Evolutionary conservation across 2,888 invertebrate genomes (phyloP), one percentile per base, ranked within the genome.

Genomic region (Gymnosoma rotundatum): DNA sequence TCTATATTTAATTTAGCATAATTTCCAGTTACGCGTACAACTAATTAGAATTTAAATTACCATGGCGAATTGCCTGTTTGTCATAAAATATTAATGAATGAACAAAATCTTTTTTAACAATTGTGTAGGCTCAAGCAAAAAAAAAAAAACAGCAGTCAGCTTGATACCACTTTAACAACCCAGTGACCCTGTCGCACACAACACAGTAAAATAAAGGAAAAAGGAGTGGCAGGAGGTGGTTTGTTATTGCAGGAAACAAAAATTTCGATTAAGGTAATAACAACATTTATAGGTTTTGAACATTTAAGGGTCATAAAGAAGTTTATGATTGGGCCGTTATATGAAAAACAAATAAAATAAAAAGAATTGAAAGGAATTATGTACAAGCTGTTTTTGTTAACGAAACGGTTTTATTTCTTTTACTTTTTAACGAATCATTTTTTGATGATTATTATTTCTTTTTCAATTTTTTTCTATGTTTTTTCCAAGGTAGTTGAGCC

Each of bases 181-280:
- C 58, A 64, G 36, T 76, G 75, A 75, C 64, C 69, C 32, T 21
- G 32, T 60, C 45, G 12, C 38, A 50, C 38, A 12, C 16, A 6
- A 38, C 21, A 21, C 20, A 32, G 12, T 20, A 1, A 0, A 66
- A 32, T 6, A 25, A 36, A 36, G 20, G 50, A n/a, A 10, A 14
- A n/a, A 36, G 45, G 45, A 32, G 2, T 16, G 60, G n/a, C 25
- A 36, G 16, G 18, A 16, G 64, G 48, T 61, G 70, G 54, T 25
- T n/a, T 20, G 12, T 45, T 63, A 48, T 75, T 54, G 58, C 45
- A 83, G 52, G 54, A 61, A 54, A 63, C 32, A 32, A 32, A 36
- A 70, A 84, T 84, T 84, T 70, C 73, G 64, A 81, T 84, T 80
- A 81, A 84, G 81, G 78, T 81, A 84, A 84, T 84, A 84, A 78